These are phyloP conservation scores for Ardeotis arabs DNA, from an alignment of 2,113 vertebrate species.

Conservation along the genomic window DNA sequence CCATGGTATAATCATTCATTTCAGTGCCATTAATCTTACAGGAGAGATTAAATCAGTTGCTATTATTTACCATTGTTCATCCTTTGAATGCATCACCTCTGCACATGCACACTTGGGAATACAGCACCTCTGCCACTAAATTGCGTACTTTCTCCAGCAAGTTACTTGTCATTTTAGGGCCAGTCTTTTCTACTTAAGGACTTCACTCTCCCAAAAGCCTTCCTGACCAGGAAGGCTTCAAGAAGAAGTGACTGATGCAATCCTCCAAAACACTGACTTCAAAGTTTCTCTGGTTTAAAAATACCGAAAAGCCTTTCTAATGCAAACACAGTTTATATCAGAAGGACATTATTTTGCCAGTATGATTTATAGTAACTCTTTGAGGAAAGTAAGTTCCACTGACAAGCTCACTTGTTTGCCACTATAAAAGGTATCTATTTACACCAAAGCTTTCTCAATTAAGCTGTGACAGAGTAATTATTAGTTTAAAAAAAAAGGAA, in stretches of 20 bases:
- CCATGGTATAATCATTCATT: not conserved
- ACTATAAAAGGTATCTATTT: not conserved
- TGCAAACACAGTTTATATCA: not conserved
- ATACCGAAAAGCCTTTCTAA: not conserved
- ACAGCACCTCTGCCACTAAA: not conserved
- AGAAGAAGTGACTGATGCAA: not conserved
- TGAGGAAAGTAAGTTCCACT: not conserved
- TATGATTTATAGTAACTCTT: not conserved
- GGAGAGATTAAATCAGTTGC: not conserved
- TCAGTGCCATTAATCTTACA: not conserved
- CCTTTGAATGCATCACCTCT: not conserved
- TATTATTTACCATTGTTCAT: not conserved
- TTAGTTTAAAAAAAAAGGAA: not conserved
- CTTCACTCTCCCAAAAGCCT: not conserved
- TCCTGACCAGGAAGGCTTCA: not conserved
- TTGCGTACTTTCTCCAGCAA: not conserved
- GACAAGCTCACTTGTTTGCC: not conserved
- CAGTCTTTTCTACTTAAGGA: not conserved
- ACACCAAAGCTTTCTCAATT: not conserved
- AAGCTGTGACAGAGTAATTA: not conserved
- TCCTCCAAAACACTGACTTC: not conserved
- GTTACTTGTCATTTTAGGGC: not conserved
- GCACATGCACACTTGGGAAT: not conserved
- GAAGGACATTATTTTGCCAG: not conserved
- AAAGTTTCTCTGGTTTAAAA: not conserved